Evolutionary conservation across 2,888 invertebrate species (phyloP), one percentile per base, ranked within the genome.

Genomic region (Rhingia rostrata): DNA sequence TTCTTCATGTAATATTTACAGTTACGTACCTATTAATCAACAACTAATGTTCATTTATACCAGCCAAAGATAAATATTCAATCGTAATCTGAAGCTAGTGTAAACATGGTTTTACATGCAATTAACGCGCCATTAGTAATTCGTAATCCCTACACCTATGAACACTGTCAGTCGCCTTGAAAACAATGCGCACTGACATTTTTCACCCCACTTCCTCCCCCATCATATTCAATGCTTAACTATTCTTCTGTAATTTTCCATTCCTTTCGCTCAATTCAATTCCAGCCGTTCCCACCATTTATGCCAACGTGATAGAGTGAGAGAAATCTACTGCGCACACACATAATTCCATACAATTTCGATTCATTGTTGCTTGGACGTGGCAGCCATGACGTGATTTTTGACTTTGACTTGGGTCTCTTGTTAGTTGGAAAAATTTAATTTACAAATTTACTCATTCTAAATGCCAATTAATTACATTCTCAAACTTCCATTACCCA

Each of bases 331-430:
- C 6, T 37, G 6, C 2, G 4, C 69, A 54, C 74, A 61, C 64
- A 75, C 54, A 80, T 66, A 84, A 84, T 80, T 80, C 80, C 66
- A 84, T 80, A 80, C 84, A 80, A 79, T 75, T 89, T 89, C 90
- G 88, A 89, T 90, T 90, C 90, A 91, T 91, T 90, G 90, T 90
- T 90, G 90, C 91, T 90, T 91, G 90, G 90, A 90, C 90, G 90
- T 90, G 90, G 90, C 90, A 90, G 90, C 90, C 90, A 90, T 90
- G 91, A 91, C 90, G 90, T 90, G 91, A 90, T 90, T 91, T 90
- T 88, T 89, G 87, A 90, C 88, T 88, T 90, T 89, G 87, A 88
- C 87, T 88, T 86, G 86, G 84, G 85, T 75, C 74, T 86, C 84
- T 86, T 87, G 86, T 70, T 84, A 69, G 84, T 84, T 84, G 80